Conservation (phyloP, 2,797 vertebrate species). For the Sebastiscus tertius region DNA sequence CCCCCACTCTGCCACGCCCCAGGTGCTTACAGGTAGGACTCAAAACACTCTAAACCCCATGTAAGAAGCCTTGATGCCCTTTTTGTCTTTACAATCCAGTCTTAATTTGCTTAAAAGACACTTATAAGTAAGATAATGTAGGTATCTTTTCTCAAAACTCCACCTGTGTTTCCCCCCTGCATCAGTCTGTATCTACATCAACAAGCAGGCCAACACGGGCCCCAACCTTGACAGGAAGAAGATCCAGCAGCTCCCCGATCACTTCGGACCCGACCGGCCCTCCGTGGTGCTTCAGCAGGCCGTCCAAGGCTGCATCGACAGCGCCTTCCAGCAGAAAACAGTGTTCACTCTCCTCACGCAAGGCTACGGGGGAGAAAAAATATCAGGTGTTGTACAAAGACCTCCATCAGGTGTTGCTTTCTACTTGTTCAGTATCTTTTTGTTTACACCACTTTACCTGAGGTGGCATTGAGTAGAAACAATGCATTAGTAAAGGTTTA, state of each 20-base stretch:
- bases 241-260: constrained; percentile 94
- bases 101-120: not conserved
- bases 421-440: constrained; percentile 41
- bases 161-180: not conserved
- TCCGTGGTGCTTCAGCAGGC: constrained; percentile 92
- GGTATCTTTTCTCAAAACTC: not conserved
- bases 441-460: constrained; percentile 9
- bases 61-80: not conserved
- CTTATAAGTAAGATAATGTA: not conserved
- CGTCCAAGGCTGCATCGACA: constrained; percentile 97
- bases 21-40: constrained; percentile 90
- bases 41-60: not conserved
- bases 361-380: constrained; percentile 93
- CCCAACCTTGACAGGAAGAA: constrained; percentile 95
- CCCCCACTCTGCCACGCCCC: constrained; percentile 87
- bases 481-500: not conserved
- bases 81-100: not conserved
- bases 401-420: constrained; percentile 62
- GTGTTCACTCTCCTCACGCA: constrained; percentile 97
- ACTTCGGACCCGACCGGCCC: constrained; percentile 92
- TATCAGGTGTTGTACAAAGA: constrained; percentile 88
- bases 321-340: constrained; percentile 92
- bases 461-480: constrained; percentile 15
- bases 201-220: constrained; percentile 92
- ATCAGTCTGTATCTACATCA: constrained; percentile 96